phyloP scores from a whole-genome alignment of 2,888 invertebrate species.

The Trilocha varians region DNA sequence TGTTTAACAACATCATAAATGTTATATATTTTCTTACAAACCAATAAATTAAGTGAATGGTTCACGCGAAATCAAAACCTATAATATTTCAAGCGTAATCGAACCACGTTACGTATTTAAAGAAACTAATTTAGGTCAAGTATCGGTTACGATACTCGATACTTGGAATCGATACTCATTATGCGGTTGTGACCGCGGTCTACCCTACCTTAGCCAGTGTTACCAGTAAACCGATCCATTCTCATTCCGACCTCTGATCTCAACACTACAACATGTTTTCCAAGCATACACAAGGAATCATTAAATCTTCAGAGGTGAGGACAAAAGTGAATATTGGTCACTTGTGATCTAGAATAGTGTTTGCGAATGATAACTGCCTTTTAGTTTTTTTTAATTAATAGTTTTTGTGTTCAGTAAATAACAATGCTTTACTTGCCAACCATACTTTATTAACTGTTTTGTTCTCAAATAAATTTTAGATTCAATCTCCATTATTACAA shows the following conservation, averaged over 20 bases:
- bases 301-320: slow-evolving; percentile 61
- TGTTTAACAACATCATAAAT: too few species aligned
- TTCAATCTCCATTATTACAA: slow-evolving; percentile 5
- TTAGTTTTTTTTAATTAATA: too few species aligned
- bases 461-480: too few species aligned
- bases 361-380: too few species aligned
- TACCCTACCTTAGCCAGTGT: slow-evolving; percentile 9
- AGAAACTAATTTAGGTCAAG: slow-evolving; percentile 10
- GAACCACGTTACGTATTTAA: neutral
- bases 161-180: slow-evolving; percentile 6
- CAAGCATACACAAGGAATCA: slow-evolving; percentile 60
- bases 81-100: neutral
- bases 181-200: slow-evolving; percentile 32
- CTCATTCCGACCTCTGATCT: slow-evolving; percentile 34
- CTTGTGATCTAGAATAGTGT: too few species aligned
- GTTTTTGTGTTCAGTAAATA: too few species aligned
- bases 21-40: too few species aligned
- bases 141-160: slow-evolving; percentile 15
- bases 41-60: too few species aligned
- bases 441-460: too few species aligned
- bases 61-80: too few species aligned
- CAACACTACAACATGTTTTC: slow-evolving; percentile 61
- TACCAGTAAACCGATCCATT: slow-evolving; percentile 61
- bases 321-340: slow-evolving; percentile 7
- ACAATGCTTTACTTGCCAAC: slow-evolving; percentile 4